phyloP scores from a whole-genome alignment of 2,888 invertebrate genomes.

The Acanthococcus lagerstroemiae region DNA sequence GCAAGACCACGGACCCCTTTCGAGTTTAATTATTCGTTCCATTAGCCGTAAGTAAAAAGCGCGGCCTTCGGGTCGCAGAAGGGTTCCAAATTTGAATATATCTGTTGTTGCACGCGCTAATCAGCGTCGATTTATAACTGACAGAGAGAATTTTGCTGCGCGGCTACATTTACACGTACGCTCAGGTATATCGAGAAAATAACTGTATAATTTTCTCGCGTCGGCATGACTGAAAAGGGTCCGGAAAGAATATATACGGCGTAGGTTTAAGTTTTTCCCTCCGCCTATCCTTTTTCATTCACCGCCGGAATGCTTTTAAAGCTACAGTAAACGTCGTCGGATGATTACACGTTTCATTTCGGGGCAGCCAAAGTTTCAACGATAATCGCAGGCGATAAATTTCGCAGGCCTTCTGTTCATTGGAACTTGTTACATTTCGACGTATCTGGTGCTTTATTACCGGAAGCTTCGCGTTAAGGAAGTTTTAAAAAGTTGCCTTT shows the following conservation, averaged over 20 bases:
- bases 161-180: not conserved
- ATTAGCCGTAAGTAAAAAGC: too few species aligned
- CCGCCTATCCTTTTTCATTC: not conserved
- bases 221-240: not conserved
- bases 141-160: not conserved
- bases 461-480: too few species aligned
- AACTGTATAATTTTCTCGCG: not conserved
- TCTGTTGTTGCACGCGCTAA: not conserved
- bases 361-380: not conserved
- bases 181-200: not conserved
- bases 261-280: not conserved
- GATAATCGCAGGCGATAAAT: not conserved
- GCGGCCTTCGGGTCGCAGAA: too few species aligned
- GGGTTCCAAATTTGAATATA: too few species aligned
- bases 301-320: not conserved
- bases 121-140: not conserved
- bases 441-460: too few species aligned
- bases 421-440: too few species aligned
- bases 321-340: not conserved
- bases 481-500: too few species aligned
- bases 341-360: not conserved
- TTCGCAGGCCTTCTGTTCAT: too few species aligned
- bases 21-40: too few species aligned
- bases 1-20: too few species aligned
- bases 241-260: not conserved